Percentiles rank a stretch among this genome's conserved stretches.
These are phyloP conservation scores for Smittia sp. DNA, from an alignment of 2,888 invertebrate genomes.

Conservation along the genomic window DNA sequence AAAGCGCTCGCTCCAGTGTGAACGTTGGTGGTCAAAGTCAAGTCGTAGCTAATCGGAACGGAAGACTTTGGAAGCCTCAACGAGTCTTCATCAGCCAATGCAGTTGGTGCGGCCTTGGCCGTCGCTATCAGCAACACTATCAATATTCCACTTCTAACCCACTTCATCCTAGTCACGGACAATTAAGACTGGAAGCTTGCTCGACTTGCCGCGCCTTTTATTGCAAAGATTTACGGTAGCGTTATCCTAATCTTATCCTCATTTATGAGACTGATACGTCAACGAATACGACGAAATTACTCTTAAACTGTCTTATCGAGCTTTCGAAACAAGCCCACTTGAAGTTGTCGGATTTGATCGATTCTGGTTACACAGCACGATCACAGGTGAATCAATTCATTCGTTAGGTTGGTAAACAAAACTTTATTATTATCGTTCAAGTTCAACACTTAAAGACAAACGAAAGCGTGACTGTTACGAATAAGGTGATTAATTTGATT, in stretches of 20 bases:
- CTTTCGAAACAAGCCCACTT: too few species aligned
- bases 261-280: background rate
- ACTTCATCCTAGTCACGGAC: background rate
- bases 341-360: too few species aligned
- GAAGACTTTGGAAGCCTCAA: background rate
- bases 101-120: background rate
- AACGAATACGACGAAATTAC: too few species aligned
- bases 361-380: too few species aligned
- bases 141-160: background rate
- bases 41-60: background rate
- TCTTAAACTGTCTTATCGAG: too few species aligned
- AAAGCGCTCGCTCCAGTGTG: background rate
- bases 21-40: background rate
- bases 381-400: too few species aligned
- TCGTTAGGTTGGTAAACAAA: too few species aligned
- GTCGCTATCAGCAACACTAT: background rate
- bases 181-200: background rate
- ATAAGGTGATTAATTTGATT: too few species aligned
- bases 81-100: background rate
- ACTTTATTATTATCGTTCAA: too few species aligned
- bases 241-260: background rate
- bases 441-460: too few species aligned
- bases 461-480: too few species aligned
- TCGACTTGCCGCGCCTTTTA: background rate
- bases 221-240: background rate